Base-by-base conservation (phyloP, 1,140 invertebrate species). In the Lucilia cuprina region DNA sequence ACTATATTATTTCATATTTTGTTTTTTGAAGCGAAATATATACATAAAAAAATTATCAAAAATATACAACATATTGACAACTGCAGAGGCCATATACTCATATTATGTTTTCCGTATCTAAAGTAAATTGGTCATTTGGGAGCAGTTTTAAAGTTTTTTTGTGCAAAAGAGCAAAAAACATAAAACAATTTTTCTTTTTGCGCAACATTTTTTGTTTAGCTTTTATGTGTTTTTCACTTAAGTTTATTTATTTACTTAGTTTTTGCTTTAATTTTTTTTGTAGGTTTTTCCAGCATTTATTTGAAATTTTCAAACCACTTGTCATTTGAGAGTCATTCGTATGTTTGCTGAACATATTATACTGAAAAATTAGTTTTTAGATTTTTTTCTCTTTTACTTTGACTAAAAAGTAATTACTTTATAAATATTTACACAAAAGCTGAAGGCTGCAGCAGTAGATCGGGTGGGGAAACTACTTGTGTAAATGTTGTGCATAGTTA, bases 181-280 rank as follows among this genome's bases (percentile, higher is more conserved):
- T 60, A 70, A 70, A 70, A 70, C 65, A 70, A 70, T 19, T 70
- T 70, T 70, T 70, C 65, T 70, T 70, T 70, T 25, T 70, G n/a
- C 65, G 9, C 13, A 55, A 55, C 10, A 5, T 55, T 60, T 60
- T 60, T 60, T 60, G 13, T n/a, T 60, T 14, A n/a, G 7, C 8
- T 60, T 60, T 60, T n/a, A 60, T 60, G 3, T n/a, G 41, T 5
- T 41, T 41, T 41, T 8, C 41, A 10, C 41, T 41, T 41, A 41
- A 41, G 41, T 41, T 41, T 41, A 41, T 41, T 41, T 41, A 60
- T 60, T 60, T 60, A n/a, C 55, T 60, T 2, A 17, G 55, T 17
- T 17, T 60, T 60, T 30, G 25, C 25, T 30, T 60, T 60, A 25
- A 5, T 70, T 70, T 70, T 70, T 21, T 70, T 70, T 21, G 19